Conservation (phyloP, 64 coral and sea anemone species). For the Porites lutea region DNA sequence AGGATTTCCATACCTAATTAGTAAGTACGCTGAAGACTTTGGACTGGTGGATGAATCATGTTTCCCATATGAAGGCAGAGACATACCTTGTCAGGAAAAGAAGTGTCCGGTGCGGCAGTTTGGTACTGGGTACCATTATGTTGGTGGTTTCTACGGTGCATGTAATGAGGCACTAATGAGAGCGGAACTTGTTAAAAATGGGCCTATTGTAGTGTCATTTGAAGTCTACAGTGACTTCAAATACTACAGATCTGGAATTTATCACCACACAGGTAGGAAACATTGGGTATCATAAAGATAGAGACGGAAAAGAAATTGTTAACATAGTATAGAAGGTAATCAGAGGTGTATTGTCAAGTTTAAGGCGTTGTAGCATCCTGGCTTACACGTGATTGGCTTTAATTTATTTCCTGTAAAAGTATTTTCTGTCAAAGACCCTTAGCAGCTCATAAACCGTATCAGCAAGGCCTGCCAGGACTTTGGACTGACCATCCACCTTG, state of each 20-base stretch:
- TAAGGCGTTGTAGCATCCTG: no score
- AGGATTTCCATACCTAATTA: constrained; percentile 89
- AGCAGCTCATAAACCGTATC: no score
- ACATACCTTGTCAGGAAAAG: constrained; percentile 41
- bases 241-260: constrained; percentile 78
- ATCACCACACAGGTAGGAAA: constrained; percentile 76
- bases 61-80: constrained; percentile 73
- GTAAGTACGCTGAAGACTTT: constrained; percentile 83
- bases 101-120: constrained; percentile 39
- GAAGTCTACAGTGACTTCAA: constrained; percentile 74
- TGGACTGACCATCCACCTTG: no score
- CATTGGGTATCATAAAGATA: neutral
- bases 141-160: constrained; percentile 88
- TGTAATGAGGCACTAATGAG: constrained; percentile 82
- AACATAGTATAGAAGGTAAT: no score
- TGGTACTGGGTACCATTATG: constrained; percentile 70
- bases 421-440: no score
- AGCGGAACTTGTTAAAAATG: constrained; percentile 76
- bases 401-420: no score
- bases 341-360: no score
- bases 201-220: constrained; percentile 66
- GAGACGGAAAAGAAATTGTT: no score
- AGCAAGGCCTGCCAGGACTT: no score
- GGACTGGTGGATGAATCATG: constrained; percentile 80
- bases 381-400: no score